These are phyloP conservation scores for Hydrotaea diabolus DNA, from an alignment of 2,888 invertebrate genomes.

Conservation along the genomic window DNA sequence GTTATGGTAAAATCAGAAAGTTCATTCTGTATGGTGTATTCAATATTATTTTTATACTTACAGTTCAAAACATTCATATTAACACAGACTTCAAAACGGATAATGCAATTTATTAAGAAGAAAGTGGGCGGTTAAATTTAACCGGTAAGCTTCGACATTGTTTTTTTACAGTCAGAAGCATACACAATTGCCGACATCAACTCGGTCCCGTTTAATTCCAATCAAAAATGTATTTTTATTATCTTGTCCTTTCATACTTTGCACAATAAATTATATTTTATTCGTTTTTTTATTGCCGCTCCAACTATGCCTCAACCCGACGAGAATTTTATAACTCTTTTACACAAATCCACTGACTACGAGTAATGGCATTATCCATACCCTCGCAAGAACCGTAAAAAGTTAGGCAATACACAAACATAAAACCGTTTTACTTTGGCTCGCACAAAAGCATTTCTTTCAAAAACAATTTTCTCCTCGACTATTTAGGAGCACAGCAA, in stretches of 20 bases:
- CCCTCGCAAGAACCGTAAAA: not conserved
- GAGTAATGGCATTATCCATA: not conserved
- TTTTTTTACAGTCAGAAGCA: no score
- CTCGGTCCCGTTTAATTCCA: not conserved
- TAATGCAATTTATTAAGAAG: no score
- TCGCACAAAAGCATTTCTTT: not conserved
- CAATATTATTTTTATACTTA: no score
- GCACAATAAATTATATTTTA: not conserved
- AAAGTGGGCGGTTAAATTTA: no score
- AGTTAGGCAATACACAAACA: not conserved
- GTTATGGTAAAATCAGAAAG: no score
- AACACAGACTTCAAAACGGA: no score
- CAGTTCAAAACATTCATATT: no score
- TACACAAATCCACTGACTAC: not conserved
- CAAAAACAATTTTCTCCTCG: conserved; percentile 1
- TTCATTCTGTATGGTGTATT: no score
- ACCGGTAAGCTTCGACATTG: no score
- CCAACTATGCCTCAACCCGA: not conserved
- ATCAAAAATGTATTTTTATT: not conserved
- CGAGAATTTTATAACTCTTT: not conserved
- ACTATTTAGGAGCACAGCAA: not conserved
- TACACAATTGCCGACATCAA: no score
- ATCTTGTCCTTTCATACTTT: conserved; percentile 1
- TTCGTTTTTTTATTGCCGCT: conserved; percentile 1
- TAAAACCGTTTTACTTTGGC: not conserved